Evolutionary conservation across 2,113 vertebrate species (phyloP), one percentile per base, ranked within the genome.

Genomic region (Corythoichthys intestinalis): DNA sequence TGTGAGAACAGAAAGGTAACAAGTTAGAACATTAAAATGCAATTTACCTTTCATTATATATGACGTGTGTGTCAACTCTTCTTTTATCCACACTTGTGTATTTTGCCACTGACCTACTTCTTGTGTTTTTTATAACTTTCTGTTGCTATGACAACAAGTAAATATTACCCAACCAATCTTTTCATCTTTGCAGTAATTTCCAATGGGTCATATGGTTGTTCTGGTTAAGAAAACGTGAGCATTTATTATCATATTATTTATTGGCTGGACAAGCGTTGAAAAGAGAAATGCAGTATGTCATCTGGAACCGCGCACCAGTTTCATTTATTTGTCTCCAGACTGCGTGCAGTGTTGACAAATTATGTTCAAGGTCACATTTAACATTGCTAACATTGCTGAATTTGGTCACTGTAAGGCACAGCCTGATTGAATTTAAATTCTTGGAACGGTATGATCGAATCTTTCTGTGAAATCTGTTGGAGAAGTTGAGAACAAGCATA

Each of bases 101-200:
- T 44, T 70, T 63, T 73, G 69, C 66, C 63, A 65, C 44, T 82
- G 83, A 66, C 81, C 69, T 70, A 67, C 34, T 76, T 81, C 56
- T 54, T 8, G 28, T 70, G 49, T 46, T 75, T 75, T 75, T 58
- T 71, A 50, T 74, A 59, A 35, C 13, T 65, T 35, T n/a, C 66
- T 6, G 86, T 52, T 84, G 75, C 82, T 58, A 86, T 87, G 77
- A 85, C 28, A 48, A 88, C 76, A 47, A 60, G 73, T 85, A 87
- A 91, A 91, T 88, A 88, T 85, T 83, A 70, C 50, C 74, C 54
- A 76, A 1, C 60, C 69, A 71, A 76, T 75, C 62, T 73, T 82
- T 83, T 83, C 72, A 75, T 84, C 54, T 70, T 67, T 47, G 74
- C 37, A 69, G 69, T 71, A 38, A 74, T 87, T 84, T 73, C 72